A percentile compares a stretch with the other conserved stretches of the same genome.
These are phyloP conservation scores for Ptychodera flava DNA, from an alignment of 35 echinoderm and acorn worm species.

Conservation along the genomic window DNA sequence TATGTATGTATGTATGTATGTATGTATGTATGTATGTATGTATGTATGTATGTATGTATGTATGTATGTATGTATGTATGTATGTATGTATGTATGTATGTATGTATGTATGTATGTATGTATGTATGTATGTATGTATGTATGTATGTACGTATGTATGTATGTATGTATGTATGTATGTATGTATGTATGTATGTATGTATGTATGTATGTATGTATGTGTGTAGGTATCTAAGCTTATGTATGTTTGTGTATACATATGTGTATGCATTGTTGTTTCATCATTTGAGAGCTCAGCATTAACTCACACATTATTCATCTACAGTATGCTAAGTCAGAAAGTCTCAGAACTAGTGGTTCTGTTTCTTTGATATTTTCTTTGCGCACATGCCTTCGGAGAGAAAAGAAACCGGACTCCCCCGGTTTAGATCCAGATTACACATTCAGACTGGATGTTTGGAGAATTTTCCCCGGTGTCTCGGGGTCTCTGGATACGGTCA, in stretches of 20 bases:
- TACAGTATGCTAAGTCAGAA: no score
- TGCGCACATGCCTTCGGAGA: no score
- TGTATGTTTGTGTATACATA: background rate
- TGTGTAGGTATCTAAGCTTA: background rate
- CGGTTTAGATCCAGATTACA: no score
- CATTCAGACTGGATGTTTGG: no score
- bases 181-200: background rate
- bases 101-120: background rate
- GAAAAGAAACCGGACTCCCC: no score
- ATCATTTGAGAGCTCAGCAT: no score
- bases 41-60: background rate
- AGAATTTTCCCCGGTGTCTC: no score
- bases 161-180: background rate
- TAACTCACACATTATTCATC: no score
- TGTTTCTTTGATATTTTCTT: no score
- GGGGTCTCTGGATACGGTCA: no score
- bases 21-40: background rate
- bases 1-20: conserved; percentile 2
- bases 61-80: background rate
- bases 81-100: background rate
- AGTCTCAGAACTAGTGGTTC: no score
- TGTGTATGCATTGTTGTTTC: background rate
- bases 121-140: background rate
- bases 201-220: background rate
- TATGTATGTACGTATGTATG: background rate